These are phyloP conservation scores for Boloria euphrosyne DNA, from an alignment of 2,888 invertebrate species.

Conservation along the genomic window DNA sequence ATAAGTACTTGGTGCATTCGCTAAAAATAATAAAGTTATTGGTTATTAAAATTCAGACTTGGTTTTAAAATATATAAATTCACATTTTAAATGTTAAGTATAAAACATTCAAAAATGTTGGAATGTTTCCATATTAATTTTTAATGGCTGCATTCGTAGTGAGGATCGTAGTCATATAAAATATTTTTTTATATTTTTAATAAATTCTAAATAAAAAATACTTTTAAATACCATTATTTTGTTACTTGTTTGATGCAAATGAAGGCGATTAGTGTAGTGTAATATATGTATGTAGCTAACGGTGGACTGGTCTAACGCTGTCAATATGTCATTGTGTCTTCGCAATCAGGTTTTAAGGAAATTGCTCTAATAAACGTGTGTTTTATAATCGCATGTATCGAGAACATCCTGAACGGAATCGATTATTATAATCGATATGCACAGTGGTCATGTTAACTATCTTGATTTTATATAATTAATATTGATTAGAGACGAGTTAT, in stretches of 20 bases:
- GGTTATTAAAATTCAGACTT: too few species aligned
- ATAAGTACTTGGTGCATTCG: too few species aligned
- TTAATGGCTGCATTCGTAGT: too few species aligned
- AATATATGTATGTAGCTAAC: slow-evolving; percentile 31
- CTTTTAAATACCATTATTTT: background rate
- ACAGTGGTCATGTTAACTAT: slow-evolving; percentile 3
- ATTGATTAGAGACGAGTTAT: too few species aligned
- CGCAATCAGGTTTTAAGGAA: slow-evolving; percentile 67
- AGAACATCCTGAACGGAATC: slow-evolving; percentile 68
- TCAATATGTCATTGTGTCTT: slow-evolving; percentile 74
- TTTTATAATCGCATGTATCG: slow-evolving; percentile 70
- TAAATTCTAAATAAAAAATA: background rate
- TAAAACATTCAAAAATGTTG: too few species aligned
- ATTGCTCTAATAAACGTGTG: slow-evolving; percentile 68
- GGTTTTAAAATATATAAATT: too few species aligned
- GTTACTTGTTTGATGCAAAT: background rate
- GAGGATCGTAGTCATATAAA: too few species aligned
- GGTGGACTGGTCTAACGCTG: slow-evolving; percentile 47
- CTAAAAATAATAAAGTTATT: too few species aligned
- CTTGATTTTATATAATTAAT: background rate
- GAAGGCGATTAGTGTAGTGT: slow-evolving; percentile 1
- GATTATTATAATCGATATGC: slow-evolving; percentile 63
- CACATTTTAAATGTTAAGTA: too few species aligned
- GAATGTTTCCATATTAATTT: too few species aligned
- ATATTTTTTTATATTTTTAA: background rate